A percentile compares a stretch with the other conserved stretches of the same genome.
Conservation (phyloP, 2,797 vertebrate genomes). For the Crocodylus rhombifer region DNA sequence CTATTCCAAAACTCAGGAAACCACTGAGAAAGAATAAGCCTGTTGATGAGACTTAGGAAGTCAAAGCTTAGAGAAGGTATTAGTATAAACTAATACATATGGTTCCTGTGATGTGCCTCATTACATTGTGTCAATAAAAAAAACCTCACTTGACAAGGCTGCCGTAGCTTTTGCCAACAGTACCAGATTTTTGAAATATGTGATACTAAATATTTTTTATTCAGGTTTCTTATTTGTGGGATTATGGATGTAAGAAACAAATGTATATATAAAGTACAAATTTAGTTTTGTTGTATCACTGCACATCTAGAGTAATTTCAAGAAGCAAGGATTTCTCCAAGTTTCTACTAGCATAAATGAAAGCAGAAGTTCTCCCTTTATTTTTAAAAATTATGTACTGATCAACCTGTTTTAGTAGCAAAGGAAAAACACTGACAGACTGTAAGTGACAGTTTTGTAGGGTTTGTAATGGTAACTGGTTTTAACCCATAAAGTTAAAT, state of each 20-base stretch:
- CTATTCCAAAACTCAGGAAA: constrained; percentile 15
- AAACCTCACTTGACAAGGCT: not conserved
- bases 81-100: not conserved
- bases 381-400: not conserved
- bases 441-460: not conserved
- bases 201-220: not conserved
- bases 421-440: not conserved
- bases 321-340: not conserved
- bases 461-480: not conserved
- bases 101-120: not conserved
- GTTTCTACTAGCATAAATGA: not conserved
- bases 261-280: too few species aligned
- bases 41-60: not conserved
- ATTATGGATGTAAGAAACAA: not conserved
- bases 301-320: not conserved
- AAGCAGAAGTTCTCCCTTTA: not conserved
- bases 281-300: too few species aligned
- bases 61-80: not conserved
- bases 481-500: not conserved
- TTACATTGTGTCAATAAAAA: not conserved
- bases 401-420: not conserved
- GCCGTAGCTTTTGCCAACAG: not conserved
- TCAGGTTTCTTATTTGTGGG: not conserved
- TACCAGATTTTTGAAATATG: not conserved
- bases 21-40: constrained; percentile 8